These are phyloP conservation scores for Hydriomena furcata DNA, from an alignment of 2,888 invertebrate genomes.

Conservation along the genomic window DNA sequence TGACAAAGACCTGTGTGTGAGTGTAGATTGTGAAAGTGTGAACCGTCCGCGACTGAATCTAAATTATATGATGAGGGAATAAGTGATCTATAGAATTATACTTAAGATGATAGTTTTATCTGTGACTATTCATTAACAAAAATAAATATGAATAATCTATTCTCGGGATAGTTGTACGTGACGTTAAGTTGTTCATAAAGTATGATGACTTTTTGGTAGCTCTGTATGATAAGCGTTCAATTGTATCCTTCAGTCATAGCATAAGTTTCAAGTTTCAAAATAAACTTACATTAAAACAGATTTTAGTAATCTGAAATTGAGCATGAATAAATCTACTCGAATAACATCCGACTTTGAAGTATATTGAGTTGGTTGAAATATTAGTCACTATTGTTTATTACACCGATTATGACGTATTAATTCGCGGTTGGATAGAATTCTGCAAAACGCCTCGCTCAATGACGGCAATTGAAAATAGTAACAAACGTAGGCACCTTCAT, in stretches of 20 bases:
- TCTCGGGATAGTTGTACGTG: too few species aligned
- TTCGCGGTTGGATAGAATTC: slow-evolving; percentile 20
- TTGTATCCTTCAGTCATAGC: too few species aligned
- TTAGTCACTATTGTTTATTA: slow-evolving; percentile 11
- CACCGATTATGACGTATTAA: slow-evolving; percentile 19
- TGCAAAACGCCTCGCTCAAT: slow-evolving; percentile 8
- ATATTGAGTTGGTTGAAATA: neutral
- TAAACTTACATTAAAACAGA: too few species aligned
- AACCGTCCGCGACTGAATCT: slow-evolving; percentile 47
- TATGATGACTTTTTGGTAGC: slow-evolving; percentile 7
- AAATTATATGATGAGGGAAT: slow-evolving; percentile 1
- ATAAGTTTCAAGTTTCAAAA: too few species aligned
- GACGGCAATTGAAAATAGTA: slow-evolving; percentile 1
- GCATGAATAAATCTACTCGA: too few species aligned
- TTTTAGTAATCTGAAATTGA: too few species aligned
- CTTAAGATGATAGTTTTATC: neutral
- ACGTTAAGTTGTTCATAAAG: neutral
- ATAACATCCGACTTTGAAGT: neutral
- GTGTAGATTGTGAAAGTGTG: slow-evolving; percentile 33
- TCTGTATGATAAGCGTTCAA: slow-evolving; percentile 12
- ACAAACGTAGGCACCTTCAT: neutral
- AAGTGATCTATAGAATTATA: slow-evolving; percentile 11
- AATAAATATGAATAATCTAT: too few species aligned
- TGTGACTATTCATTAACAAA: too few species aligned
- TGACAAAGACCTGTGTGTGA: slow-evolving; percentile 14